These are phyloP conservation scores for Elephas maximus DNA, from an alignment of 2,113 vertebrate genomes.

Conservation along the genomic window DNA sequence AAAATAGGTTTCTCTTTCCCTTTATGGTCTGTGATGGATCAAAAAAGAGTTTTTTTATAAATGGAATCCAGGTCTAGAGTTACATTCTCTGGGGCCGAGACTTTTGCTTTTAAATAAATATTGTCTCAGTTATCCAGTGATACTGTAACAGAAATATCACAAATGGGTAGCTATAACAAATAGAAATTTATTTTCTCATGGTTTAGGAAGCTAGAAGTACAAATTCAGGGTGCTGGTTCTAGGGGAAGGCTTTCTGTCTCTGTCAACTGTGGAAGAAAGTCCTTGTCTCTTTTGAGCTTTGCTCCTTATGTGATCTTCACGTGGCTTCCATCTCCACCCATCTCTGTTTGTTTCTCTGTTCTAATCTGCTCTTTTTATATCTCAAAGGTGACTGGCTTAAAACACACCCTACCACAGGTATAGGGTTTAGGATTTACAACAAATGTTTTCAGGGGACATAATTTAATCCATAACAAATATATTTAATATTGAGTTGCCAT, in stretches of 20 bases:
- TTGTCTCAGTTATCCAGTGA: background rate
- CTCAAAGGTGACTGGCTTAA: background rate
- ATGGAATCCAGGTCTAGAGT: background rate
- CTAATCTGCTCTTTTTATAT: background rate
- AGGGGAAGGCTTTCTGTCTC: background rate
- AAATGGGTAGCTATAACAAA: background rate
- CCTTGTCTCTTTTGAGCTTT: background rate
- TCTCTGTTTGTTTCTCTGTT: background rate
- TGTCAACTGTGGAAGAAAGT: background rate
- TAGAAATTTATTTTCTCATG: background rate
- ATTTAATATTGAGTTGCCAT: background rate
- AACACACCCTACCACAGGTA: background rate
- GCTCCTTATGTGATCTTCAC: background rate
- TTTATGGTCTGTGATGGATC: background rate
- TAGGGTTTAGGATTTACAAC: background rate
- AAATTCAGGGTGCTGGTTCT: background rate
- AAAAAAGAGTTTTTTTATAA: conserved; percentile 31
- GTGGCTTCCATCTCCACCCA: background rate
- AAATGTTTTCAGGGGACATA: background rate
- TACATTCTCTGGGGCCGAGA: background rate
- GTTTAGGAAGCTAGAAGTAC: background rate
- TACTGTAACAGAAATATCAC: background rate
- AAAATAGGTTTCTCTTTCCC: background rate
- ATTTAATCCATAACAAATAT: background rate
- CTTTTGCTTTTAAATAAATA: background rate